Evolutionary conservation across 2,113 vertebrate species (phyloP), one percentile per base, ranked within the genome.

Genomic region (Campylorhamphus procurvoides): DNA sequence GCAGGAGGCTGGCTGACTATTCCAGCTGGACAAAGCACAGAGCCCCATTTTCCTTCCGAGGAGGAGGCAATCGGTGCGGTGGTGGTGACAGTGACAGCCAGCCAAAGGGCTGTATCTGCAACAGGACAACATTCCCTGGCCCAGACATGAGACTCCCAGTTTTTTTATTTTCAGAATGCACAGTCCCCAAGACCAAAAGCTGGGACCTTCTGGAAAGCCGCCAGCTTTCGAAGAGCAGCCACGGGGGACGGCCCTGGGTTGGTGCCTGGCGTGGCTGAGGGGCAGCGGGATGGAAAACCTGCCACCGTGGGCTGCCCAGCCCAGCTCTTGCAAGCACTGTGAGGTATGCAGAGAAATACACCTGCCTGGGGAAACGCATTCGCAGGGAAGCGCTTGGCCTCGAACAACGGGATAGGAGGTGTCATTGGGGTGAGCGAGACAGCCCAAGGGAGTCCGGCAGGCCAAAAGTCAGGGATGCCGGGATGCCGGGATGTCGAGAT

Each of bases 361-460:
- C 11, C 16, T 40, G 9, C 39, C 3, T 1, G 4, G 10, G 22
- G 24, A 56, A 12, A 5, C 17, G 18, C 14, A 12, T 19, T 35
- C 17, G 23, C 23, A 14, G n/a, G 31, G 19, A 52, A 72, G 39
- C 5, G 3, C n/a, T 18, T 9, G 7, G 13, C 62, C 12, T 44
- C 44, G 31, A n/a, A 12, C 19, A 28, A 64, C 3, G 16, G 31
- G 3, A 47, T 27, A 50, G 12, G 9, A 10, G 0, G 0, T 3
- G 2, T 13, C 3, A 3, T 0, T 3, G 23, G 3, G n/a, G 4
- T 2, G 42, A 39, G 31, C 5, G 12, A 18, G 13, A 5, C 8
- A 2, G 16, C 9, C 25, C 5, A 11, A 7, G 12, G 74, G 22
- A 46, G 14, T 42, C 40, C 14, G 40, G 14, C 40, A 15, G 40